Evolutionary conservation across 2,888 invertebrate genomes (phyloP).

Genomic region (Drosophila tripunctata): DNA sequence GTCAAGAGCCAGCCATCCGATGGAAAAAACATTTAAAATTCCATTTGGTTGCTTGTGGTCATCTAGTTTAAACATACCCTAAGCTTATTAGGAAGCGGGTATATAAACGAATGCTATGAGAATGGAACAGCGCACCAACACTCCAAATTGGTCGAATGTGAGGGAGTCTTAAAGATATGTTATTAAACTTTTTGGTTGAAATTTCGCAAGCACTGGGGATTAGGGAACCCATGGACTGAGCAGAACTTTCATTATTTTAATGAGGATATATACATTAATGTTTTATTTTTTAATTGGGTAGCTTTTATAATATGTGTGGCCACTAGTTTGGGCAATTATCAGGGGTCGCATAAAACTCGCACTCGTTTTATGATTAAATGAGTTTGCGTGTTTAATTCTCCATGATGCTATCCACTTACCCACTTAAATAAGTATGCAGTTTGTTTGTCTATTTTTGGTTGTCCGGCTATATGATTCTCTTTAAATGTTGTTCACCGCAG

Average conservation of each 20-base stretch:
- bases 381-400: not conserved
- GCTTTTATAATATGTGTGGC: slow-evolving; percentile 29
- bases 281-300: slow-evolving; percentile 58
- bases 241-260: slow-evolving; percentile 28
- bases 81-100: not conserved
- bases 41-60: slow-evolving; percentile 43
- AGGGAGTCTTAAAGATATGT: not conserved
- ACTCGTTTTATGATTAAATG: slow-evolving; percentile 6
- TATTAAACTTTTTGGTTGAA: not conserved
- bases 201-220: not conserved
- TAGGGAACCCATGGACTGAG: not conserved
- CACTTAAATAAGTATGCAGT: slow-evolving; percentile 25
- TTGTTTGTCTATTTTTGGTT: slow-evolving; percentile 16
- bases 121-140: not conserved
- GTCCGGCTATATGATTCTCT: slow-evolving; percentile 20
- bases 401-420: slow-evolving; percentile 25
- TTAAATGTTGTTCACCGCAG: slow-evolving; percentile 31
- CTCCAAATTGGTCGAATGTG: not conserved
- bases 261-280: slow-evolving; percentile 38
- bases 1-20: slow-evolving; percentile 18
- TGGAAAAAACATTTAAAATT: slow-evolving; percentile 47
- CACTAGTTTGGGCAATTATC: slow-evolving; percentile 29
- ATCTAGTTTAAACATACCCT: slow-evolving; percentile 20
- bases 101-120: not conserved
- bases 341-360: slow-evolving; percentile 36